Evolutionary conservation across 2,888 invertebrate species (phyloP), one percentile per base, ranked within the genome.

Genomic region (Epistrophe eligans): DNA sequence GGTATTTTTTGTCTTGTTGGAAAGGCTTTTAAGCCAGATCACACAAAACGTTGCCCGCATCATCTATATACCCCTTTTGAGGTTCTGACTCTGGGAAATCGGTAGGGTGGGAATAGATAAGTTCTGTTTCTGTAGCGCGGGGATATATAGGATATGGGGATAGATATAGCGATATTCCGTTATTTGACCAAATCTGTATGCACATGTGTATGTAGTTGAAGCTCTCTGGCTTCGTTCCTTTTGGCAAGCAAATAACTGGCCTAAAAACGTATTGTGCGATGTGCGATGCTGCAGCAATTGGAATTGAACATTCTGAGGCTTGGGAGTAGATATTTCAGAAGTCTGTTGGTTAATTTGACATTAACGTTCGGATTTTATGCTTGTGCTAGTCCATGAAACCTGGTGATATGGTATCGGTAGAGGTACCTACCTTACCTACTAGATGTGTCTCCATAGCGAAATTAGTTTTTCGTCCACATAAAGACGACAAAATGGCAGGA

Each of bases 311-410:
- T 67, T 50, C 55, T 52, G 19, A 19, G 32, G 19, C 58, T 24
- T 19, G 5, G 9, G n/a, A 32, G 24, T 43, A 28, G 73, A 62
- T 64, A 40, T 45, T 81, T 57, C 70, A 74, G 57, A 48, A 71
- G 74, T 70, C 62, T 76, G 79, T 71, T 84, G 79, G 79, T 84
- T 84, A 84, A 84, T 79, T 84, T 84, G 79, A 79, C 79, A 84
- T 84, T 74, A 79, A 84, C 79, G 74, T 64, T 84, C 9, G 74
- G 57, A 84, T 79, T 84, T 79, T 62, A 79, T 79, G 70, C 57
- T 11, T 55, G 43, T 52, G 24, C 13, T 38, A 38, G 40, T 50
- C 64, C 58, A 48, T 64, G 24, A 38, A 64, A 6, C 45, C 45
- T 6, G 10, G n/a, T 43, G 45, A 17, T 35, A 9, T 15, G 7